Evolutionary conservation across 2,113 vertebrate genomes (phyloP).

Genomic region (Grus americana): DNA sequence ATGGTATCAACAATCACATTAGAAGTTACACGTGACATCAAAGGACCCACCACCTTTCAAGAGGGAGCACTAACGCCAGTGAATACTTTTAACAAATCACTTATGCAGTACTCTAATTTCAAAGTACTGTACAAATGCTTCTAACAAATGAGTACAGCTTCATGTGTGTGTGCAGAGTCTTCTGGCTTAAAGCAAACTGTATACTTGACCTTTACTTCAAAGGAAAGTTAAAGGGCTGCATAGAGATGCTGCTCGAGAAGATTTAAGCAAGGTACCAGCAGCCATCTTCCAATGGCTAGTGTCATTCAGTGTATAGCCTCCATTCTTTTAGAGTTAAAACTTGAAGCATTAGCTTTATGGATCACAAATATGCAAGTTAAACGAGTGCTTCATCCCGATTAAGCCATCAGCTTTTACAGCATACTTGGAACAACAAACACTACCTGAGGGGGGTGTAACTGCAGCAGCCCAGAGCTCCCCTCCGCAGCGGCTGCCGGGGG

Average conservation of each 20-base stretch:
- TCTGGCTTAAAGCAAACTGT: not conserved
- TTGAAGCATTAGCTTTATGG: not conserved
- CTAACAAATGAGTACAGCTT: not conserved
- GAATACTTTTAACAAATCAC: not conserved
- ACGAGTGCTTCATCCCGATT: not conserved
- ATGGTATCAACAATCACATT: not conserved
- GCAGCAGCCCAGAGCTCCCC: not conserved
- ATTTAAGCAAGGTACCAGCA: not conserved
- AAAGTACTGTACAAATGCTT: not conserved
- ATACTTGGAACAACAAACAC: fast-evolving
- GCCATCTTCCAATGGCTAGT: not conserved
- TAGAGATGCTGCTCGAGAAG: not conserved
- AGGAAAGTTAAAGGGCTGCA: not conserved
- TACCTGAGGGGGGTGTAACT: fast-evolving
- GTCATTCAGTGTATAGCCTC: not conserved
- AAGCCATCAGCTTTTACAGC: not conserved
- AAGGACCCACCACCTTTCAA: not conserved
- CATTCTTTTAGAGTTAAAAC: not conserved
- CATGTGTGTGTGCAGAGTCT: not conserved
- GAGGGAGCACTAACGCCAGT: not conserved
- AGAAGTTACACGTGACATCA: not conserved
- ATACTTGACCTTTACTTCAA: constrained; percentile 32
- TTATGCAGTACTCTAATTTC: not conserved
- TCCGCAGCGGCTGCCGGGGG: not conserved
- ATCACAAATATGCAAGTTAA: not conserved